These are phyloP conservation scores for Thamnophis sirtalis DNA, from an alignment of 2,113 vertebrate species.

Conservation along the genomic window DNA sequence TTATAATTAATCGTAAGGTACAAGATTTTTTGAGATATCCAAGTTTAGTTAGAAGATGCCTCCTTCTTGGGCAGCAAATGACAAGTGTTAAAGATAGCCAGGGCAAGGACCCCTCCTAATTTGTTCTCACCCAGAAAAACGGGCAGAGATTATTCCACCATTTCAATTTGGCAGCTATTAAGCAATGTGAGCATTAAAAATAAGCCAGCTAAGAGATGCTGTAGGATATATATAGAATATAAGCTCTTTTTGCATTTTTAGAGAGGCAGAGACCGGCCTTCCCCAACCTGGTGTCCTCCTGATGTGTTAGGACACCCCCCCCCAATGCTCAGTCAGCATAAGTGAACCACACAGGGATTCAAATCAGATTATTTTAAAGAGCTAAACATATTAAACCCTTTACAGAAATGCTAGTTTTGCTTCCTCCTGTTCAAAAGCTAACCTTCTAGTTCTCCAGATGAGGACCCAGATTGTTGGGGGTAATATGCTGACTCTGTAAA, in stretches of 20 bases:
- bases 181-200: background rate
- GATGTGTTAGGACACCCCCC: background rate
- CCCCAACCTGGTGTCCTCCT: background rate
- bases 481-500: no score
- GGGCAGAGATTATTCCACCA: background rate
- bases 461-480: no score
- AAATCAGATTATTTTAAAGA: background rate
- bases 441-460: background rate
- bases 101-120: background rate
- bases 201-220: background rate
- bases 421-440: background rate
- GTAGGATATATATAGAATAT: background rate
- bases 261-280: background rate
- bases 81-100: background rate
- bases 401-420: background rate
- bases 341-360: background rate
- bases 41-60: background rate
- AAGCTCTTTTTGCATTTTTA: background rate
- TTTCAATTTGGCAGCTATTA: background rate
- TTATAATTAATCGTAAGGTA: background rate
- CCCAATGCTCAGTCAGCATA: background rate
- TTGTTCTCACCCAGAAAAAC: background rate
- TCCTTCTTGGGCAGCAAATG: background rate
- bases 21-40: background rate
- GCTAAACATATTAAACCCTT: background rate